phyloP scores from a whole-genome alignment of 2,888 invertebrate genomes.

The Sialis lutaria region DNA sequence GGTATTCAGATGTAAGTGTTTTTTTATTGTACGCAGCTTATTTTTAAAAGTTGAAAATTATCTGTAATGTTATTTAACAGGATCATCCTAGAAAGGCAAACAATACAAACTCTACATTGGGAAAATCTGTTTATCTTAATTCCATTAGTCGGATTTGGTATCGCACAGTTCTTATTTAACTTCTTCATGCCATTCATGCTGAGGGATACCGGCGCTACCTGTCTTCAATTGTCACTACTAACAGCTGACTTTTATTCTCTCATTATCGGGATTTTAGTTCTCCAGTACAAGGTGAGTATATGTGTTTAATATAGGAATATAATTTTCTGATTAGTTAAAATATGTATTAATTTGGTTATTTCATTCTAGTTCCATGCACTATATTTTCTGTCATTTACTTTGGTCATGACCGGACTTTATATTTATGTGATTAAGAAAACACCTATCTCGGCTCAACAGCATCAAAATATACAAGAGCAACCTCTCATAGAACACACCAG shows the following conservation, averaged over 20 bases:
- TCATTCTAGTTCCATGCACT: slow-evolving; percentile 59
- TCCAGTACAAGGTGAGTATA: slow-evolving; percentile 54
- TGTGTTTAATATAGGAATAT: neutral
- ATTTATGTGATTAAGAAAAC: slow-evolving; percentile 44
- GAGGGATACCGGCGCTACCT: slow-evolving; percentile 61
- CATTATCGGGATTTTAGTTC: slow-evolving; percentile 60
- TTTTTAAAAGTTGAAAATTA: neutral
- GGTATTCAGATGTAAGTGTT: slow-evolving; percentile 58
- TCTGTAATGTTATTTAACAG: slow-evolving; percentile 18
- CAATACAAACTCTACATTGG: slow-evolving; percentile 47
- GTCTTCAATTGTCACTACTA: slow-evolving; percentile 63
- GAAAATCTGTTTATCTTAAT: slow-evolving; percentile 32
- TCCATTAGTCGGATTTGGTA: slow-evolving; percentile 40
- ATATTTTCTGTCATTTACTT: slow-evolving; percentile 61
- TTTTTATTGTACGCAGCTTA: neutral
- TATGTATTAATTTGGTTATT: slow-evolving; percentile 6
- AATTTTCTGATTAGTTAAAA: neutral
- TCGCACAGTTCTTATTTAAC: slow-evolving; percentile 59
- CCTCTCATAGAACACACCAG: slow-evolving; percentile 11
- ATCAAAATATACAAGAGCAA: neutral
- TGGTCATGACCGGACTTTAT: slow-evolving; percentile 58
- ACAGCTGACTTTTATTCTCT: slow-evolving; percentile 76
- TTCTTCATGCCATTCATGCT: slow-evolving; percentile 59
- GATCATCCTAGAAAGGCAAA: slow-evolving; percentile 46
- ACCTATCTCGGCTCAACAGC: slow-evolving; percentile 26